Evolutionary conservation across 1,140 invertebrate species (phyloP).

Genomic region (Danaus melanippus): DNA sequence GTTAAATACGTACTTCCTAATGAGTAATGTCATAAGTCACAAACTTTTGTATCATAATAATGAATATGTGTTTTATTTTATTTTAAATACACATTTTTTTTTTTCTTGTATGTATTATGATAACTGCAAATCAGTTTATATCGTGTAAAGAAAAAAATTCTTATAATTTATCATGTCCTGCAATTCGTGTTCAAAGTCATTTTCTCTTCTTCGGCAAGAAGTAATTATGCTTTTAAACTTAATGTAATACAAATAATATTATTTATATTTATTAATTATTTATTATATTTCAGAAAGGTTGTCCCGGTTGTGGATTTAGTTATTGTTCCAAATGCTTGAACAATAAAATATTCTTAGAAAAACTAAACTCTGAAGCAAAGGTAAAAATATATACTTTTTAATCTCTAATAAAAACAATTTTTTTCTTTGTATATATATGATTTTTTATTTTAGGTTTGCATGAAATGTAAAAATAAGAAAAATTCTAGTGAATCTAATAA

Average conservation of each 20-base stretch:
- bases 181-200: slow-evolving; percentile 50
- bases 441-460: slow-evolving; percentile 44
- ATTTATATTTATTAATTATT: slow-evolving; percentile 7
- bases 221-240: slow-evolving; percentile 23
- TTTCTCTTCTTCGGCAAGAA: slow-evolving; percentile 47
- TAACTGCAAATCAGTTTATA: too few species aligned
- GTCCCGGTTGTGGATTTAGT: slow-evolving; percentile 76
- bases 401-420: neutral
- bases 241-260: slow-evolving; percentile 1
- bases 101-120: too few species aligned
- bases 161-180: slow-evolving; percentile 35
- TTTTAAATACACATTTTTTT: too few species aligned
- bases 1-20: too few species aligned
- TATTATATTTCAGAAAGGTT: slow-evolving; percentile 70
- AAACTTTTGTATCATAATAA: too few species aligned
- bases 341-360: slow-evolving; percentile 68
- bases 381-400: slow-evolving; percentile 23
- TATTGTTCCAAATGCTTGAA: slow-evolving; percentile 77
- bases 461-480: slow-evolving; percentile 45
- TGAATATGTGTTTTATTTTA: too few species aligned
- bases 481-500: slow-evolving; percentile 23
- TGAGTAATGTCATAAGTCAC: too few species aligned
- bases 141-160: neutral
- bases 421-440: neutral
- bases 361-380: slow-evolving; percentile 53